Base-by-base conservation (phyloP, 2,113 vertebrate species). In the Mugil cephalus region DNA sequence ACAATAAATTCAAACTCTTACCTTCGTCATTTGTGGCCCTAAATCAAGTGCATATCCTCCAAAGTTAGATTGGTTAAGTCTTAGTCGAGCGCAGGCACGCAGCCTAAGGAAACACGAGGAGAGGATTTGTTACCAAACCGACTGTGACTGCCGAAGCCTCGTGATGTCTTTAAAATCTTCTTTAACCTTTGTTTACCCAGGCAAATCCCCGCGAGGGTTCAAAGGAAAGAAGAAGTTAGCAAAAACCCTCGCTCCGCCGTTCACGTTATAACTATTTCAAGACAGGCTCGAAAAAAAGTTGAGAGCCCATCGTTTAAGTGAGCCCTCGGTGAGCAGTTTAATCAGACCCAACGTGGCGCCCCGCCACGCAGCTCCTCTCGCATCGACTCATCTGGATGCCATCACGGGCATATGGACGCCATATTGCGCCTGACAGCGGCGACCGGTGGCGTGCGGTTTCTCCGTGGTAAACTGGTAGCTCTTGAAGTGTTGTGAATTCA, bases 401-500 rank as follows among this genome's bases (percentile, higher is more conserved):
- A 74, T 88, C 68, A 40, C 12, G n/a, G 73, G 69, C 82, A 85
- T 82, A 82, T 82, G 88, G 80, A 67, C 73, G 62, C 76, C 79
- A 87, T 84, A 78, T 86, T 87, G 80, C 67, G 52, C 71, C 36
- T 68, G 76, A 75, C 53, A 40, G 67, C 54, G 77, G 74, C 13
- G 45, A 73, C 68, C 64, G 74, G 58, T 60, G 69, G 45, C 10
- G 14, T 66, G 77, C 68, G 66, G 55, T 72, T 80, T 69, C 14
- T 0, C 40, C 13, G 3, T 35, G 8, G 36, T 74, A 35, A 60
- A 77, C 55, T 10, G 69, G 76, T 30, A 47, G 17, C 52, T 72
- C 53, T 69, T 68, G 69, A 77, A 74, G 73, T 73, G 73, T 77
- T 82, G 69, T 65, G 40, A 79, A 81, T 65, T 79, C 81, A 84